Conservation (phyloP, 2,113 vertebrate species). For the Phyllostomus discolor region DNA sequence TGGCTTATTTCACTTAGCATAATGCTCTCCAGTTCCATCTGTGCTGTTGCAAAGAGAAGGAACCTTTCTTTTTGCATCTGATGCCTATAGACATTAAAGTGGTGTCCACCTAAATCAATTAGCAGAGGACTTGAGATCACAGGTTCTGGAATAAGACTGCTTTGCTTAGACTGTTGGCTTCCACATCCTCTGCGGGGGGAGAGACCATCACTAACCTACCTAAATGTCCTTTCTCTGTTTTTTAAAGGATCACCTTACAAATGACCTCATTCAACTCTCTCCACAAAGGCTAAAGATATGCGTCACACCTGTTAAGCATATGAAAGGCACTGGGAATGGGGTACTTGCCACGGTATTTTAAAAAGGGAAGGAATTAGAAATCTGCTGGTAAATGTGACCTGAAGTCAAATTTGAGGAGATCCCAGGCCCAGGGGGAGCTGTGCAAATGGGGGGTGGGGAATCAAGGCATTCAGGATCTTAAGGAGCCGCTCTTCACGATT, state of each 20-base stretch:
- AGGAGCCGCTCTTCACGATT: too few relatives aligned
- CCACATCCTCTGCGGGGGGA: neutral
- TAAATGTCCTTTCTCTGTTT: neutral
- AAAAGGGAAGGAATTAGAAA: too few relatives aligned
- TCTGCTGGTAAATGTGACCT: too few relatives aligned
- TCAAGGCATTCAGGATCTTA: too few relatives aligned
- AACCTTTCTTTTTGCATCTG: neutral
- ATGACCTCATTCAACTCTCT: neutral
- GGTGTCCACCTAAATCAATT: neutral
- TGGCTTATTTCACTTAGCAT: neutral
- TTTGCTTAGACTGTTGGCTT: neutral
- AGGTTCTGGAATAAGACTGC: neutral
- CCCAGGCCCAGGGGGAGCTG: too few relatives aligned
- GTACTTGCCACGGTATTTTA: neutral
- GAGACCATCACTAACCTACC: neutral
- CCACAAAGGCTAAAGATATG: neutral
- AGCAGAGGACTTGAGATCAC: neutral
- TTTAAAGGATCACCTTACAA: neutral
- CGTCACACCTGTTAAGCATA: neutral
- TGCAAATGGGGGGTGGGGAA: too few relatives aligned
- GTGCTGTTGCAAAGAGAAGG: too few relatives aligned
- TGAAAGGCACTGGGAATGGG: neutral
- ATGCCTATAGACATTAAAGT: neutral
- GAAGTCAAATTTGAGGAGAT: too few relatives aligned
- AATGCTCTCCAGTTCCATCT: too few relatives aligned